Evolutionary conservation across 2,888 invertebrate genomes (phyloP), one percentile per base, ranked within the genome.

Genomic region (Pristionchus maxplancki): DNA sequence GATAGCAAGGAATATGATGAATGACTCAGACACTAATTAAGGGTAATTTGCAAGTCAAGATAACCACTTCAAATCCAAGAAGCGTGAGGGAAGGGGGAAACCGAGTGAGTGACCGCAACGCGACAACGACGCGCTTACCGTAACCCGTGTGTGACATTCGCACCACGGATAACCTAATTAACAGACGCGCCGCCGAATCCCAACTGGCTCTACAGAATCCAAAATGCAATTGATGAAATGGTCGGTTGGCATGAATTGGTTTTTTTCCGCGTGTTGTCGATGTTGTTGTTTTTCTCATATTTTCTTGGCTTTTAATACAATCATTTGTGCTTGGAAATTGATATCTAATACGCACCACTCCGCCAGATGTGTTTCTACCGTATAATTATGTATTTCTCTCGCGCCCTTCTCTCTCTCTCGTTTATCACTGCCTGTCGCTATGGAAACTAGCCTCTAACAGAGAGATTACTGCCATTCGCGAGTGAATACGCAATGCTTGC

Each of bases 31-130:
- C 78, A 13, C 44, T 78, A 78, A 78, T 78, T 78, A 78, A 78
- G 44, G 71, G 48, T 48, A 78, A 78, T 78, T 78, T 78, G 28
- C 78, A 78, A 78, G 78, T 78, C 78, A 78, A 44, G 37, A 64
- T 74, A 48, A 9, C 17, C 78, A 48, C 71, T 78, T 78, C 78
- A 48, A 78, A 78, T 31, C 8, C 17, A 71, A 74, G 37, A 40
- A 48, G 78, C 78, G 78, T n/a, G n/a, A 74, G 44, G 24, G 58
- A 58, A 58, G n/a, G 58, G 24, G 20, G 58, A 17, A 17, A 58
- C 5, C 58, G n/a, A 17, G 24, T 6, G 58, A 58, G n/a, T n/a
- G 20, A 71, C 64, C 64, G 64, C 64, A 28, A 11, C 71, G 71
- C 71, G 64, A 31, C 71, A 34, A n/a, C n/a, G n/a, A n/a, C n/a